Evolutionary conservation across 1,140 invertebrate genomes (phyloP).

Genomic region (Scaptomyza hsui): DNA sequence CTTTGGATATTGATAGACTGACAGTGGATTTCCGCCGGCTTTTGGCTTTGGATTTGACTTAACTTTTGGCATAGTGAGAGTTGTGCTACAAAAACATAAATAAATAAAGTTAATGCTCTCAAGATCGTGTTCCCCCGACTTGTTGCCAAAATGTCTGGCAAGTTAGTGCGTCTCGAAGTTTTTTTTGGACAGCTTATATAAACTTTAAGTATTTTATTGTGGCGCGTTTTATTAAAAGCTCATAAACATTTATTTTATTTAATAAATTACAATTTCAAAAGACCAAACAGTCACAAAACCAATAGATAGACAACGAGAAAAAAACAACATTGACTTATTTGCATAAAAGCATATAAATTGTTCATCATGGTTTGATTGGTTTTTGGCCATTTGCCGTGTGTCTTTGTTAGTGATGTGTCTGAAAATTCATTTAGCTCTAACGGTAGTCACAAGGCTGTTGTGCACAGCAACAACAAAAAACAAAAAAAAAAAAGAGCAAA

Average conservation of each 20-base stretch:
- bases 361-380: slow-evolving; percentile 69
- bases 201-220: slow-evolving; percentile 79
- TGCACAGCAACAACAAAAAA: slow-evolving; percentile 17
- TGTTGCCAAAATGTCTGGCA: slow-evolving; percentile 76
- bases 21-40: slow-evolving; percentile 74
- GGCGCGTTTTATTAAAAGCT: slow-evolving; percentile 80
- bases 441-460: slow-evolving; percentile 63
- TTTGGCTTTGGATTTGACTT: slow-evolving; percentile 12
- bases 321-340: slow-evolving; percentile 43
- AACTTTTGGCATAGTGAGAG: slow-evolving; percentile 20
- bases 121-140: slow-evolving; percentile 21
- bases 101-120: slow-evolving; percentile 8
- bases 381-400: slow-evolving; percentile 43
- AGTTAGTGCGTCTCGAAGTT: background rate
- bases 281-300: slow-evolving; percentile 25
- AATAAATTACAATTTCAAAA: slow-evolving; percentile 77
- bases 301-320: slow-evolving; percentile 2
- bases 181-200: slow-evolving; percentile 68
- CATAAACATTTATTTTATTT: slow-evolving; percentile 82
- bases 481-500: slow-evolving; percentile 18
- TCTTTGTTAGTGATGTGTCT: slow-evolving; percentile 59
- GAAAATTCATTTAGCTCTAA: slow-evolving; percentile 67
- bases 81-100: slow-evolving; percentile 36
- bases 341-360: slow-evolving; percentile 81
- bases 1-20: slow-evolving; percentile 69